phyloP scores from a whole-genome alignment of 2,888 invertebrate species.

The Chelonus formosanus region DNA sequence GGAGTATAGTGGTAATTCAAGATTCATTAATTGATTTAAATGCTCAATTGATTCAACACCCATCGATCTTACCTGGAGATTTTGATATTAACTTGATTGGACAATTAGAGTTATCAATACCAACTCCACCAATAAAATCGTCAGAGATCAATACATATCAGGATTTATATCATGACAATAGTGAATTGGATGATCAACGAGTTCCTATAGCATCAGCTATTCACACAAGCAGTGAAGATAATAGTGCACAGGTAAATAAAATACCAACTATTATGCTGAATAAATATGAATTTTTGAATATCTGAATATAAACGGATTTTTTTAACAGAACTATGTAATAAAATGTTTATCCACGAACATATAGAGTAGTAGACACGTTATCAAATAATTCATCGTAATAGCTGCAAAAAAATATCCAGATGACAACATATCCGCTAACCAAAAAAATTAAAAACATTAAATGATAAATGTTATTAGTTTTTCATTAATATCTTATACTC shows the following conservation, averaged over 20 bases:
- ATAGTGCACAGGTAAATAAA: conserved; percentile 55
- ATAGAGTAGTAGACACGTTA: too few species aligned
- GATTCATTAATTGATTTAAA: conserved; percentile 90
- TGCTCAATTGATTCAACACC: conserved; percentile 87
- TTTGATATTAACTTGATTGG: conserved; percentile 91
- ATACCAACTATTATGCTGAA: too few species aligned
- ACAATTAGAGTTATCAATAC: conserved; percentile 60
- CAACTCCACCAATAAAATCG: conserved; percentile 56
- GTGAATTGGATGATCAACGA: conserved; percentile 79
- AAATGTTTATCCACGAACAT: too few species aligned
- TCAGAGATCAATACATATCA: conserved; percentile 57
- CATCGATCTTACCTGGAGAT: conserved; percentile 90
- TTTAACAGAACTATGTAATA: too few species aligned
- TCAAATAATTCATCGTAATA: too few species aligned
- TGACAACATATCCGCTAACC: too few species aligned
- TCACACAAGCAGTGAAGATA: conserved; percentile 61
- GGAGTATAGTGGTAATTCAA: conserved; percentile 89
- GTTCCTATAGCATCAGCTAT: conserved; percentile 78
- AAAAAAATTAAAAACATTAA: too few species aligned
- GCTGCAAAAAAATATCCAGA: too few species aligned
- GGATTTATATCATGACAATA: conserved; percentile 59
- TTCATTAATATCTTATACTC: too few species aligned
- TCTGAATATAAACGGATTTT: too few species aligned
- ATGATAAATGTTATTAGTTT: too few species aligned
- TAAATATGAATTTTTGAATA: too few species aligned